Base-by-base conservation (phyloP, 2,113 vertebrate species). In the Solea solea region DNA sequence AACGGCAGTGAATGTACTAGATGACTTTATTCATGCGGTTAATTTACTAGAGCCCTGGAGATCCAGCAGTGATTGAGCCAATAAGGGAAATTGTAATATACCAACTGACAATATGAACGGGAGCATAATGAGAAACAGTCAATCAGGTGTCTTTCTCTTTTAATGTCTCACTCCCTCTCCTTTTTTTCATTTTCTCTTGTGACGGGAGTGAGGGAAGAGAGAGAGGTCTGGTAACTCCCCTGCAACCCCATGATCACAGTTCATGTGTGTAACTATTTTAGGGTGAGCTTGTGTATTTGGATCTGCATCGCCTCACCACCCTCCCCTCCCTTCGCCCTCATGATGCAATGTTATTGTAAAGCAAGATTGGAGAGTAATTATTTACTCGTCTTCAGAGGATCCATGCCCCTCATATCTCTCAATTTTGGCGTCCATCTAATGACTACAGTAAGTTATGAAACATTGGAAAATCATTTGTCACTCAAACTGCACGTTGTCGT, bases 361-460 rank as follows among this genome's bases (percentile, higher is more conserved):
- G 61, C 76, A 55, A 50, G 51, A 72, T 76, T 69, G 10, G 49
- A 64, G 61, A 72, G 75, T 83, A 77, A 84, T 87, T 82, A 86
- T 83, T 64, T 69, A 72, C 53, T 28, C 5, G 68, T 64, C 82
- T 0, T 0, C 57, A 1, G 82, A 81, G 76, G 63, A 65, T 41
- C 42, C 50, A 1, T 15, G 49, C 42, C 50, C 53, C 53, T 81
- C 65, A 51, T 74, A 74, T 72, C 69, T 68, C 54, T 65, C 75
- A 71, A 68, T 82, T 74, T 81, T 42, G 44, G 14, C 45, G 1
- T 80, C 58, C 45, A 4, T 75, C 83, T 85, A 88, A 87, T 87
- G 78, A 85, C 72, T 15, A 11, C 7, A 10, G 55, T 65, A 72
- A 77, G 59, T 82, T 84, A 87, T 88, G 81, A 91, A 86, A 71